Percentiles rank a stretch among this genome's conserved stretches.
Evolutionary conservation across 2,888 invertebrate genomes (phyloP).

Genomic region (Copidosoma aretas): DNA sequence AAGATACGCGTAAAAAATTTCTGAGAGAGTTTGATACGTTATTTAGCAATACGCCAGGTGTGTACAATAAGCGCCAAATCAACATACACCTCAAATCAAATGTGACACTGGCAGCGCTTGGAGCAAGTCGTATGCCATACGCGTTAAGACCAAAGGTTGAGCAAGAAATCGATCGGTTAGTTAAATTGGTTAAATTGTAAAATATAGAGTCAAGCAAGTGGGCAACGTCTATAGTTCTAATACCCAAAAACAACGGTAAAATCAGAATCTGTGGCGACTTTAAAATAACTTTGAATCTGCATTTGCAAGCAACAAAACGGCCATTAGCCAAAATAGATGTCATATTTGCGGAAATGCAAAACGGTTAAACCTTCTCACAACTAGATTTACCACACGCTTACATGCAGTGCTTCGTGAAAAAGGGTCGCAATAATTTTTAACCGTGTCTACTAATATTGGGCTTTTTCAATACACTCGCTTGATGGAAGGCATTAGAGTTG

Average conservation of each 20-base stretch:
- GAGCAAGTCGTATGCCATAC: too few species aligned
- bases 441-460: slow-evolving; percentile 21
- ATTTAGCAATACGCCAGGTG: too few species aligned
- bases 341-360: slow-evolving; percentile 30
- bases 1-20: too few species aligned
- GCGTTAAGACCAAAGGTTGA: slow-evolving; percentile 36
- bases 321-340: slow-evolving; percentile 25
- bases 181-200: slow-evolving; percentile 42
- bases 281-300: slow-evolving; percentile 43
- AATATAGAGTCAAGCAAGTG: slow-evolving; percentile 48
- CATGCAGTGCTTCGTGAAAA: slow-evolving; percentile 35
- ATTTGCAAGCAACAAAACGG: slow-evolving; percentile 40
- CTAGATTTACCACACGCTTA: too few species aligned
- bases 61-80: too few species aligned
- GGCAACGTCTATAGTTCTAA: slow-evolving; percentile 53
- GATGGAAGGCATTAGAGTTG: slow-evolving; percentile 18
- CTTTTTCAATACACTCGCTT: slow-evolving; percentile 19
- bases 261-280: slow-evolving; percentile 26
- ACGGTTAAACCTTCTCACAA: slow-evolving; percentile 25
- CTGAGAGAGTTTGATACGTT: too few species aligned
- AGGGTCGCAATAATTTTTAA: slow-evolving; percentile 34
- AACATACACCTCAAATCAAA: too few species aligned
- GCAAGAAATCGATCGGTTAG: slow-evolving; percentile 32
- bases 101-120: too few species aligned
- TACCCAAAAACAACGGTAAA: slow-evolving; percentile 44